These are phyloP conservation scores for Drosophila novamexicana DNA, from an alignment of 1,140 invertebrate genomes.

Conservation along the genomic window DNA sequence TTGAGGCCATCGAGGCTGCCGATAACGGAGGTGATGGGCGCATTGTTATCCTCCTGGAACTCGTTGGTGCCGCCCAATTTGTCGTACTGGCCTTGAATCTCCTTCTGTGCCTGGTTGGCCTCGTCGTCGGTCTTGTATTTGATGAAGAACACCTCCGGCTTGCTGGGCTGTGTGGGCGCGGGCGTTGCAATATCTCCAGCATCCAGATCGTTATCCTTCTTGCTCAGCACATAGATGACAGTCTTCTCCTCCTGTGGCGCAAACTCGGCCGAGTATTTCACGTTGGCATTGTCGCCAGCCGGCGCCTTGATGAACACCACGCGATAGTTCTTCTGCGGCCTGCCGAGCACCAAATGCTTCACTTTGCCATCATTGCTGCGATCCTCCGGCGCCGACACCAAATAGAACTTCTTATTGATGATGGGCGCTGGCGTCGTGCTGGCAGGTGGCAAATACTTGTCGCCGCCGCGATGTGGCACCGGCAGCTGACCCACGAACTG, in stretches of 20 bases:
- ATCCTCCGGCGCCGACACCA: conserved; percentile 81
- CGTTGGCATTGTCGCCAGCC: conserved; percentile 87
- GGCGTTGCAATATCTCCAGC: conserved; percentile 89
- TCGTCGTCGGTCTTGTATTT: conserved; percentile 89
- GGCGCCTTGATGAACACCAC: conserved; percentile 95
- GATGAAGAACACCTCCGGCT: conserved; percentile 91
- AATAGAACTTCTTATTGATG: conserved; percentile 82
- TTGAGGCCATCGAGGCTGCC: conserved; percentile 77
- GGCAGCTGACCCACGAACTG: conserved; percentile 33
- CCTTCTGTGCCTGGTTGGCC: conserved; percentile 77
- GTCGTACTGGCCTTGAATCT: conserved; percentile 83
- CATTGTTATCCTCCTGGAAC: conserved; percentile 76
- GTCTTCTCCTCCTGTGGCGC: conserved; percentile 91
- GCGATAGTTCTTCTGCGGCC: conserved; percentile 92
- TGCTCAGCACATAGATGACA: conserved; percentile 93
- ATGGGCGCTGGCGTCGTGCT: conserved; percentile 73
- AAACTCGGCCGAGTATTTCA: conserved; percentile 79
- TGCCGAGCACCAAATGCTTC: conserved; percentile 81
- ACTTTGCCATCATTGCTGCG: conserved; percentile 66
- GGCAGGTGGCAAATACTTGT: conserved; percentile 77
- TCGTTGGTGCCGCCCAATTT: conserved; percentile 80
- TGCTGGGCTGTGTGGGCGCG: conserved; percentile 89
- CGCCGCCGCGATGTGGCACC: conserved; percentile 65
- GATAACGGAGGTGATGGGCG: conserved; percentile 77
- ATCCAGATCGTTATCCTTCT: conserved; percentile 88